phyloP scores from a whole-genome alignment of 2,113 vertebrate species.

The Alectura lathami region DNA sequence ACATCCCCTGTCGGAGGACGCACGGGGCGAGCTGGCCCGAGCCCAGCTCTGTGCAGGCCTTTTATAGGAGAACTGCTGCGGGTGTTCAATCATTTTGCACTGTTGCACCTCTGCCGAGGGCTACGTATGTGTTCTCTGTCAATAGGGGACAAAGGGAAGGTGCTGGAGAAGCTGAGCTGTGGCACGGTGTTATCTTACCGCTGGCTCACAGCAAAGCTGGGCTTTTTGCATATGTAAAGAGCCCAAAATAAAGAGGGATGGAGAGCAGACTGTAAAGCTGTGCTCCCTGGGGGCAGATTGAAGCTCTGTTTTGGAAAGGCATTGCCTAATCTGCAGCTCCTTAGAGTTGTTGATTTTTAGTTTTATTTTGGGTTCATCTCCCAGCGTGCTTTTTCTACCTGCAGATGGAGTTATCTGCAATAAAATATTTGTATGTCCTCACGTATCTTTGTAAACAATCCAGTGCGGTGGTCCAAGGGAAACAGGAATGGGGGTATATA shows the following conservation, averaged over 20 bases:
- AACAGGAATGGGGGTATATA: fast-evolving
- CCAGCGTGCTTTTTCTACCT: background rate
- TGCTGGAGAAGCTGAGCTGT: background rate
- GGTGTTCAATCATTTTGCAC: too few species aligned
- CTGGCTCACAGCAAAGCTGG: background rate
- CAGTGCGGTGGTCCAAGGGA: background rate
- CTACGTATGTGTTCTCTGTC: background rate
- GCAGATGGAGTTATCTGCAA: background rate
- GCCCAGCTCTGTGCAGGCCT: too few species aligned
- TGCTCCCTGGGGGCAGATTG: background rate
- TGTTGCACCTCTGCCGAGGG: background rate
- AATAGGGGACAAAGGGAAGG: constrained; percentile 7
- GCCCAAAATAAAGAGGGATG: background rate
- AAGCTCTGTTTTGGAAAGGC: background rate
- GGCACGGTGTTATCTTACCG: background rate
- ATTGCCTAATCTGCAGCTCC: background rate
- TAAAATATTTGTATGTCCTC: background rate
- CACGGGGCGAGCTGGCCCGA: too few species aligned
- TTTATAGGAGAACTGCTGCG: too few species aligned
- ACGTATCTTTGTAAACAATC: fast-evolving
- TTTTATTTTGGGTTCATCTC: background rate
- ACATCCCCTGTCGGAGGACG: too few species aligned
- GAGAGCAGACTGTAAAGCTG: background rate
- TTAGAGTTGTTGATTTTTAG: background rate
- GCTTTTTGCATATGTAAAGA: background rate